Evolutionary conservation across 2,888 invertebrate species (phyloP), one percentile per base, ranked within the genome.

Genomic region (Trilocha varians): DNA sequence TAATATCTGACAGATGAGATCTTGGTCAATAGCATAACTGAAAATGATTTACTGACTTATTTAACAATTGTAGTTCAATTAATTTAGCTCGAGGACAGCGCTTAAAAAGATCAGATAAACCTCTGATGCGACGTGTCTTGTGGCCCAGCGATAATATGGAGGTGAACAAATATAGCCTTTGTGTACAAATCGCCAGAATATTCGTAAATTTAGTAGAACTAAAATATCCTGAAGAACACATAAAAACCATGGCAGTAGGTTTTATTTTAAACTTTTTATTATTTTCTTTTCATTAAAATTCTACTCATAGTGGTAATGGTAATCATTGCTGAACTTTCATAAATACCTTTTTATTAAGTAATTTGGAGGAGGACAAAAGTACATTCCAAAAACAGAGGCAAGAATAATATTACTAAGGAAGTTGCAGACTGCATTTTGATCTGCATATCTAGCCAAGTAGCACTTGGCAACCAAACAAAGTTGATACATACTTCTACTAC

Each of bases 241-340:
- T 85, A 33, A 66, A 55, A 48, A 70, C 62, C 18, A 70, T 85
- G 50, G 62, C 58, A 40, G 86, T 85, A 60, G 73, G 77, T 62
- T 46, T 34, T 36, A 39, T 16, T 14, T 43, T 36, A 36, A 15
- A 35, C 17, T 16, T 32, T 13, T 40, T 35, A 32, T 38, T n/a
- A 32, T 3, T 34, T 32, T 15, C n/a, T n/a, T n/a, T n/a, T n/a
- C n/a, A n/a, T n/a, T n/a, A n/a, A n/a, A n/a, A n/a, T n/a, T n/a
- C n/a, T n/a, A n/a, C n/a, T n/a, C n/a, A n/a, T n/a, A n/a, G n/a
- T n/a, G n/a, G n/a, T n/a, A n/a, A n/a, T n/a, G n/a, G n/a, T n/a
- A n/a, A n/a, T n/a, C n/a, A n/a, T n/a, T n/a, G n/a, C n/a, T n/a
- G n/a, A n/a, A n/a, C n/a, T n/a, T n/a, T n/a, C n/a, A n/a, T n/a